These are phyloP conservation scores for Ellobius talpinus DNA, from an alignment of 2,113 vertebrate genomes.

Conservation along the genomic window DNA sequence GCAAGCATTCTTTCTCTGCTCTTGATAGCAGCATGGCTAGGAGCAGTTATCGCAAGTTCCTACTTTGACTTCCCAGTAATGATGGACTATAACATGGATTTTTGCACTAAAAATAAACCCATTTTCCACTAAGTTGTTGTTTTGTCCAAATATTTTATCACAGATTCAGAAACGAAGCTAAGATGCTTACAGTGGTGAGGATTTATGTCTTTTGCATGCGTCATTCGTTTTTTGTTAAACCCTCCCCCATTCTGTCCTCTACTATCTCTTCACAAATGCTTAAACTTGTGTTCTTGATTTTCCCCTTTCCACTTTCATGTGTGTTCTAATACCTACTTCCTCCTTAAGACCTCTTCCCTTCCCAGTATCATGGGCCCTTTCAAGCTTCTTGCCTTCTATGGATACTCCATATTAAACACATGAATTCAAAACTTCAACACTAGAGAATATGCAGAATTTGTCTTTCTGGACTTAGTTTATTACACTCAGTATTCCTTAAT, in stretches of 20 bases:
- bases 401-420: background rate
- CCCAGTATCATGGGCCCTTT: background rate
- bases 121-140: background rate
- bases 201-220: background rate
- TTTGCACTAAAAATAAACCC: background rate
- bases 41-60: background rate
- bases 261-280: background rate
- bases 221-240: background rate
- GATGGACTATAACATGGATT: background rate
- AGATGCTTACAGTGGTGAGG: background rate
- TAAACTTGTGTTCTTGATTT: background rate
- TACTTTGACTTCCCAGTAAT: background rate
- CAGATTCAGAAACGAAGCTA: background rate
- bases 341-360: background rate
- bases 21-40: background rate
- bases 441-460: background rate
- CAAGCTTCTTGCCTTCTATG: background rate
- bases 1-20: background rate
- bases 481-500: background rate
- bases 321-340: rapidly evolving
- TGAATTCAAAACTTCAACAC: background rate
- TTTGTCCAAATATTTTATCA: background rate
- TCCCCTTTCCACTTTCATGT: background rate
- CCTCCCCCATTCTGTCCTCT: background rate
- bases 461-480: background rate